Evolutionary conservation across 2,888 invertebrate genomes (phyloP).

Genomic region (Lepidocyrtinus sp.): DNA sequence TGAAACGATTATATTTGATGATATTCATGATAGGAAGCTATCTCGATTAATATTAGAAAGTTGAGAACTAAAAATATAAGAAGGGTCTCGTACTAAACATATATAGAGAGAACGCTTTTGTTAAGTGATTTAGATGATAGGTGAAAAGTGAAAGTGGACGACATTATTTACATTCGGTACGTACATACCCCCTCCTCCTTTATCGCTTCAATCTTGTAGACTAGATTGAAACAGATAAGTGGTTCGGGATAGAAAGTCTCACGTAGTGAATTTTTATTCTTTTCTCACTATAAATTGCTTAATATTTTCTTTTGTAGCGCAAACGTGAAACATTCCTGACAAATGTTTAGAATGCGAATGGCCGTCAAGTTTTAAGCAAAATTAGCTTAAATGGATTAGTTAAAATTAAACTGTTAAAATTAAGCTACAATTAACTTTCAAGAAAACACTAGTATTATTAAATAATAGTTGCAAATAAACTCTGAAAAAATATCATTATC

Average conservation of each 20-base stretch:
- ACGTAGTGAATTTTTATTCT: neutral
- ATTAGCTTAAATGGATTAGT: neutral
- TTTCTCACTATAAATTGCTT: neutral
- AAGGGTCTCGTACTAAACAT: neutral
- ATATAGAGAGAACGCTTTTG: slow-evolving; percentile 9
- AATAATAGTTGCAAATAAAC: neutral
- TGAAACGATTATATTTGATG: neutral
- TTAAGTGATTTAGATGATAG: slow-evolving; percentile 49
- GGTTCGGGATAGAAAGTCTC: neutral
- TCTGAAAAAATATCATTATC: neutral
- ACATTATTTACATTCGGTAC: slow-evolving; percentile 32
- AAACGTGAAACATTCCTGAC: neutral
- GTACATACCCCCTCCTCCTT: neutral
- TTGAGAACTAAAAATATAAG: neutral
- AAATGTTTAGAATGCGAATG: neutral
- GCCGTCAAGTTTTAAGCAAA: neutral
- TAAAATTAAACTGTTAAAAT: neutral
- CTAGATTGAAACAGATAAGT: neutral
- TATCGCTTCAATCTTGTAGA: neutral
- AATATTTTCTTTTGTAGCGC: neutral
- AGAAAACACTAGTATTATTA: neutral
- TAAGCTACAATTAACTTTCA: neutral
- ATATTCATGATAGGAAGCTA: neutral
- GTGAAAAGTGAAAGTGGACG: slow-evolving; percentile 39
- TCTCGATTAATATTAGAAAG: neutral